Evolutionary conservation across 35 echinoderm and acorn worm genomes (phyloP), one percentile per base, ranked within the genome.

Genomic region (Heliocidaris erythrogramma): DNA sequence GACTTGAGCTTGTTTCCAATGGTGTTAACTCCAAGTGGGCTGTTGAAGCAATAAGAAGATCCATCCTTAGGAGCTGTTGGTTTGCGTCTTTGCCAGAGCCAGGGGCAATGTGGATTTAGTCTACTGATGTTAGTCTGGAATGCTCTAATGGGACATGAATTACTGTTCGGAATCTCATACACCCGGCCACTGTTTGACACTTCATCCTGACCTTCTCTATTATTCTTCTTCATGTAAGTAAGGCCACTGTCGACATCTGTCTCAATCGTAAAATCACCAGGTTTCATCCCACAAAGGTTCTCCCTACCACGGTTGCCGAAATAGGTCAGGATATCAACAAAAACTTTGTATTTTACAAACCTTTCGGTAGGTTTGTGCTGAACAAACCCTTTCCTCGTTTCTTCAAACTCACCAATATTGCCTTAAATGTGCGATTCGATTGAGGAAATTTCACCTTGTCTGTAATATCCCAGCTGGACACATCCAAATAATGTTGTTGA

Each of bases 291-390:
- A 59, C 61, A 47, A 24, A 95, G 10, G 35, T 93, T 93, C 49
- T 95, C 91, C 32, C 94, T 42, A 24, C 94, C 48, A 32, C 94
- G 94, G 69, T 86, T 93, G 32, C 95, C 88, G 32, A 60, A 94
- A 94, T 96, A 94, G 27, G 93, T 48, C 95, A 94, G 89, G 48
- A 96, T 49, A 32, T 96, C n/a, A 4, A 96, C 27, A 27, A 42
- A 93, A 96, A 94, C 95, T n/a, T 94, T 93, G n/a, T n/a, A 47
- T 94, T 86, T 35, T 85, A 48, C 24, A 96, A 78, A 9, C 91
- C 61, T 32, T 59, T 13, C 49, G 95, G 90, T 93, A 3, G 35
- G 35, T 60, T 88, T 18, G 47, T 47, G 42, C 32, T 47, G 9
- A 95, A 85, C 47, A 30, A 42, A 32, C 4, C 94, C 49, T 60